Evolutionary conservation across 2,113 vertebrate species (phyloP), one percentile per base, ranked within the genome.

Genomic region (Sorex fumeus): DNA sequence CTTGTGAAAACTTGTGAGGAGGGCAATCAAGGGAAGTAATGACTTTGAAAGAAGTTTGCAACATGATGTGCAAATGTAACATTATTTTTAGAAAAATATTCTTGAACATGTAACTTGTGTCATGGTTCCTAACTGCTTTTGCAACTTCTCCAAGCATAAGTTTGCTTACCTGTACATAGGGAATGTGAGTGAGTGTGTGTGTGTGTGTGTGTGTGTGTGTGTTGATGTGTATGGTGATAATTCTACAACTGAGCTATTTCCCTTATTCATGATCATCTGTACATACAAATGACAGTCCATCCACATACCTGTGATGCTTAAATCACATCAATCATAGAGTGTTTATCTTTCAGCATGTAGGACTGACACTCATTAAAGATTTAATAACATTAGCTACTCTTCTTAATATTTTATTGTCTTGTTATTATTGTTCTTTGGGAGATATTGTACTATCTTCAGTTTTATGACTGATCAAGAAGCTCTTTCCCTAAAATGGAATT

Each of bases 401-500:
- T 70, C 43, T 77, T 85, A 40, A 40, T 4, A 47, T 79, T 60
- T 78, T 57, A 60, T n/a, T 60, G 82, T 70, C 45, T 69, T 71
- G 45, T 36, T 40, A 6, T 72, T 74, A 75, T 84, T 30, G 32
- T 81, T 67, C 21, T 77, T 40, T 80, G n/a, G 62, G 64, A 47
- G 62, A 93, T 32, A 57, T 8, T 83, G 71, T 94, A 11, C 43
- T 36, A 27, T 78, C 27, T 81, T 67, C 79, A 74, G 45, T 77
- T 90, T 81, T 92, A 92, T 78, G 69, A 78, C 53, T 77, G 19
- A 76, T 18, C 21, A 83, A 32, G 34, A 87, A 75, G 47, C 84
- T 79, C 70, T 81, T 72, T 84, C 15, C 84, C 84, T 64, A 77
- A 92, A 76, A 4, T 85, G 21, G 66, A 87, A 92, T 82, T 87